phyloP scores from a whole-genome alignment of 2,113 vertebrate species.

The Dolichallabes microphthalmus region DNA sequence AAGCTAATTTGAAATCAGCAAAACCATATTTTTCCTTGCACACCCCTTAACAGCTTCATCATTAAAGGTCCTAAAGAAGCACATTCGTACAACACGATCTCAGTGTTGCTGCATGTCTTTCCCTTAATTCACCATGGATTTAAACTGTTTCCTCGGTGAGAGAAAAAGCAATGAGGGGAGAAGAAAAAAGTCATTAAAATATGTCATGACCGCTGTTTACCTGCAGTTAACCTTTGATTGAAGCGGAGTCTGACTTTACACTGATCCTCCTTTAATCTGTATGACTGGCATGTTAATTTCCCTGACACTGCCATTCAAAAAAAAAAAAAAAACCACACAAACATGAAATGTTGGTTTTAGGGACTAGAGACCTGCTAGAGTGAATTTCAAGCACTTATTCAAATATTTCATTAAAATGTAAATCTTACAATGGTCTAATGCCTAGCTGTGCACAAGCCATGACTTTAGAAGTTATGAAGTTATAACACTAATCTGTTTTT shows the following conservation, averaged over 20 bases:
- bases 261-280: slow-evolving; percentile 78
- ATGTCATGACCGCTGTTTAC: slow-evolving; percentile 74
- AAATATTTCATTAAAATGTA: slow-evolving; percentile 89
- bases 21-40: background rate
- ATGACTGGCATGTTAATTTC: slow-evolving; percentile 80
- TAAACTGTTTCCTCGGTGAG: slow-evolving; percentile 30
- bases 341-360: slow-evolving; percentile 81
- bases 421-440: slow-evolving; percentile 74
- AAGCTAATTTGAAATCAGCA: background rate
- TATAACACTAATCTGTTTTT: slow-evolving; percentile 67
- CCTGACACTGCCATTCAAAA: slow-evolving; percentile 78
- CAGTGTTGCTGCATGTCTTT: background rate
- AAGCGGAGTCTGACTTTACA: slow-evolving; percentile 74
- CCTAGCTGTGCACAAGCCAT: slow-evolving; percentile 80
- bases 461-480: slow-evolving; percentile 82
- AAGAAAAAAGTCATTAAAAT: slow-evolving; percentile 64
- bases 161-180: slow-evolving; percentile 27
- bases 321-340: slow-evolving; percentile 66
- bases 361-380: slow-evolving; percentile 74
- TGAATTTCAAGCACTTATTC: slow-evolving; percentile 84
- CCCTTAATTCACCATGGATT: slow-evolving; percentile 49
- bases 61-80: background rate
- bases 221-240: slow-evolving; percentile 74
- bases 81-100: slow-evolving; percentile 29
- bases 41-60: slow-evolving; percentile 12